Evolutionary conservation across 2,113 vertebrate genomes (phyloP), one percentile per base, ranked within the genome.

Genomic region (Stegostoma tigrinum): DNA sequence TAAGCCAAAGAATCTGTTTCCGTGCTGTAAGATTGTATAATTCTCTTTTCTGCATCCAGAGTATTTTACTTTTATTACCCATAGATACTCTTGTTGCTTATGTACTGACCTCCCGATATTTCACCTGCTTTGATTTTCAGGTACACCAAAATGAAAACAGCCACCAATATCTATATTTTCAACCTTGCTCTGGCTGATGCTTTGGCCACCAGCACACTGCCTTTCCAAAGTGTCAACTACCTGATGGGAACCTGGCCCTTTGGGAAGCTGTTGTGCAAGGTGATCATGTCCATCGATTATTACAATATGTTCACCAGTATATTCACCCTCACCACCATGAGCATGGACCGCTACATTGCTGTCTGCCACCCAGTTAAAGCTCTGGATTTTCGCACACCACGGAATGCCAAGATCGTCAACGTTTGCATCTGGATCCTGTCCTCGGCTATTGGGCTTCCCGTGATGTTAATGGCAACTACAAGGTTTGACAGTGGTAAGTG

Each of bases 271-370:
- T 97, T 99, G 87, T 99, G 99, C 97, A 99, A 99, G 97, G 98
- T 99, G 0, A 98, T 98, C 90, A 98, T 99, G 97, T 99, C 99
- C 96, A 99, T 99, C 83, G 99, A 99, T 97, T 99, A 99, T 97
- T 99, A 99, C 97, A 99, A 99, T 96, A 99, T 99, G 99, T 99
- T 99, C 97, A 99, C 98, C 96, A 99, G 99, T 96, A 99, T 99
- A 97, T 99, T 99, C 96, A 99, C 99, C 0, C 98, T 99, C 96
- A 99, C 99, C 96, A 99, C 99, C 95, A 99, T 99, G 99, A 99
- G 99, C 30, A 98, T 99, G 1, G 99, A 99, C 97, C 99, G 99
- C 95, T 99, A 99, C 14, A 97, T 99, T 1, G 99, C 99, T 0
- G 99, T 99, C 94, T 99, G 99, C 97, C 99, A 99, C 96, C 99